phyloP scores from a whole-genome alignment of 2,113 vertebrate species.

The Vanacampus margaritifer region DNA sequence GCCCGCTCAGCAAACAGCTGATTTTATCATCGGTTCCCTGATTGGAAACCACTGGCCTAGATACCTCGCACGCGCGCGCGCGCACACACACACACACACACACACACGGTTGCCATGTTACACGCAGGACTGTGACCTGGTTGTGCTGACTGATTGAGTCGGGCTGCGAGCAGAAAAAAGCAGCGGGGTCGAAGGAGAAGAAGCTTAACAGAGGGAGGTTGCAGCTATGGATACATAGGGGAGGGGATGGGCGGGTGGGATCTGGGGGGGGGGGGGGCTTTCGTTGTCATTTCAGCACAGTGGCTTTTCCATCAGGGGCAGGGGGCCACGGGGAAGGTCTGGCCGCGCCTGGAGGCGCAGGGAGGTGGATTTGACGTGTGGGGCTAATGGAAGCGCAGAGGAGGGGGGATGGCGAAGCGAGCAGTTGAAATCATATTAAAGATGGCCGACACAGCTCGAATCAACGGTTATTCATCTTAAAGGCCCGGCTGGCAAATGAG shows the following conservation, averaged over 20 bases:
- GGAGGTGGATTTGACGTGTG: constrained; percentile 23
- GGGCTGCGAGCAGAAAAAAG: constrained; percentile 59
- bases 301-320: constrained; percentile 60
- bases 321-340: constrained; percentile 54
- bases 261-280: constrained; percentile 43
- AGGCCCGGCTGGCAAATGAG: neutral
- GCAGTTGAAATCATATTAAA: constrained; percentile 1
- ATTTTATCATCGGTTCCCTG: constrained; percentile 47
- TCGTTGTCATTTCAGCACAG: constrained; percentile 66
- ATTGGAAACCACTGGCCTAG: constrained; percentile 54
- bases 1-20: constrained; percentile 27
- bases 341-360: constrained; percentile 26
- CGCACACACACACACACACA: constrained; percentile 28
- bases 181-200: constrained; percentile 49
- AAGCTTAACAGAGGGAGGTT: constrained; percentile 40
- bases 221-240: constrained; percentile 44
- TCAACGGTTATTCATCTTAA: constrained; percentile 5
- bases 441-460: neutral
- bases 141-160: constrained; percentile 73
- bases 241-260: constrained; percentile 8
- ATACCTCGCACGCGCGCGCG: constrained; percentile 33
- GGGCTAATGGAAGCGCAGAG: constrained; percentile 8
- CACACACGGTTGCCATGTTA: constrained; percentile 46
- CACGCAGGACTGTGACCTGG: constrained; percentile 71
- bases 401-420: neutral